Evolutionary conservation across 2,888 invertebrate genomes (phyloP), one percentile per base, ranked within the genome.

Genomic region (Corythucha ciliata): DNA sequence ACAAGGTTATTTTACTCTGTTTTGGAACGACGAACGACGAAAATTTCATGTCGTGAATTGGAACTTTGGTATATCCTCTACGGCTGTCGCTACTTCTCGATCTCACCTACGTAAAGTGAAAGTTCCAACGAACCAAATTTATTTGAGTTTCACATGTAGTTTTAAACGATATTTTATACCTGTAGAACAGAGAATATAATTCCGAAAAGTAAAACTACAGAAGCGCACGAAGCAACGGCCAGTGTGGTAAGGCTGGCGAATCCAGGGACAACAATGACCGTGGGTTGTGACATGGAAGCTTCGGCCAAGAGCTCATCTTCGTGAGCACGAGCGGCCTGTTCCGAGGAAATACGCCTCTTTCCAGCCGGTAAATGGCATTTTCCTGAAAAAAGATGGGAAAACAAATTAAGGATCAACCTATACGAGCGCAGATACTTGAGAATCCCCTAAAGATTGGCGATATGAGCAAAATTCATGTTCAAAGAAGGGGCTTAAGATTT

Each of bases 301-400:
- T 36, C 48, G 2, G 41, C 50, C 22, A 42, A 36, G 12, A 51
- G 24, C 25, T 46, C 48, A 21, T 51, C 57, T 44, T 56, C 53
- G 34, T 53, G 53, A 24, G 63, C 62, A 5, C 64, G 59, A 4
- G 62, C 62, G 25, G 67, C 65, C 49, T 67, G 73, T 63, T 75
- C 75, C 52, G 76, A 75, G 2, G 80, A 79, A 57, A 81, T 83
- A 54, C 83, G 75, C 3, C 83, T 73, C 65, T 83, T 83, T 21
- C 82, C 83, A 47, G 81, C 81, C 48, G 81, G 80, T 1, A 81
- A 80, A 65, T 79, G 78, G 65, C 83, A 83, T 61, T 80, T 80
- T 58, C 82, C 83, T 83, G 63, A 2, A 39, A 55, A 56, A 26
- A 53, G 49, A 29, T 12, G 12, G 12, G 8, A 8, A 8, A 29